Conservation (phyloP, 64 coral and sea anemone genomes). For the Montipora efflorescens region DNA sequence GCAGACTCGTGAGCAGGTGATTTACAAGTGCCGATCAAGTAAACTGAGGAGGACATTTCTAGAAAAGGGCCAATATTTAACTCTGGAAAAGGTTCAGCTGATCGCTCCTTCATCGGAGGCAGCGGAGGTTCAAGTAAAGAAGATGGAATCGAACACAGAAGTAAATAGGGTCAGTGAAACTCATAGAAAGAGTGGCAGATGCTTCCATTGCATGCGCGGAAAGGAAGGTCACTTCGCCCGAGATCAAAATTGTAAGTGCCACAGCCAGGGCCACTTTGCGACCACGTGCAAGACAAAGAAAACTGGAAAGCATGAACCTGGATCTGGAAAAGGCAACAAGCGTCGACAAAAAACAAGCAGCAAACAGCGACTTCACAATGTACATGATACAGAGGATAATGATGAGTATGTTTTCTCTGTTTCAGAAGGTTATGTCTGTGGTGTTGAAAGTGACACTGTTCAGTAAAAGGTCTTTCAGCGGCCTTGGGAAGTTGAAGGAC, state of each 20-base stretch:
- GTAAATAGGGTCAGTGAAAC: no score
- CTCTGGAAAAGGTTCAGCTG: background rate
- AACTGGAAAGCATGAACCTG: background rate
- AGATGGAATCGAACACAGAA: background rate
- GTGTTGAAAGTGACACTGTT: background rate
- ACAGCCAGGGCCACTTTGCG: slow-evolving; percentile 29
- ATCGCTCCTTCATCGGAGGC: background rate
- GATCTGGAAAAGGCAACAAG: background rate
- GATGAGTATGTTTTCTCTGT: background rate
- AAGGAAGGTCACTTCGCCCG: slow-evolving; percentile 40
- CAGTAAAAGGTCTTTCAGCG: background rate
- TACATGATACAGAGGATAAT: background rate
- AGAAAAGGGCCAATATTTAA: background rate
- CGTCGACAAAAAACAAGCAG: no score
- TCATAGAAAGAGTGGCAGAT: background rate
- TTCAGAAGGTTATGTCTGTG: background rate
- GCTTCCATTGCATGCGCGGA: background rate
- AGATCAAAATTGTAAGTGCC: slow-evolving; percentile 18
- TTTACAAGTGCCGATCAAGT: background rate
- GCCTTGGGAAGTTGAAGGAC: slow-evolving; percentile 16
- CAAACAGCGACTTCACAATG: no score
- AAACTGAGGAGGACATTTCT: background rate
- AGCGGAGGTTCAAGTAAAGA: background rate
- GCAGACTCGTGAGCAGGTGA: background rate
- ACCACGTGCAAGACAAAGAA: slow-evolving; percentile 13